phyloP scores from a whole-genome alignment of 2,113 vertebrate species.

The Calidris pugnax region DNA sequence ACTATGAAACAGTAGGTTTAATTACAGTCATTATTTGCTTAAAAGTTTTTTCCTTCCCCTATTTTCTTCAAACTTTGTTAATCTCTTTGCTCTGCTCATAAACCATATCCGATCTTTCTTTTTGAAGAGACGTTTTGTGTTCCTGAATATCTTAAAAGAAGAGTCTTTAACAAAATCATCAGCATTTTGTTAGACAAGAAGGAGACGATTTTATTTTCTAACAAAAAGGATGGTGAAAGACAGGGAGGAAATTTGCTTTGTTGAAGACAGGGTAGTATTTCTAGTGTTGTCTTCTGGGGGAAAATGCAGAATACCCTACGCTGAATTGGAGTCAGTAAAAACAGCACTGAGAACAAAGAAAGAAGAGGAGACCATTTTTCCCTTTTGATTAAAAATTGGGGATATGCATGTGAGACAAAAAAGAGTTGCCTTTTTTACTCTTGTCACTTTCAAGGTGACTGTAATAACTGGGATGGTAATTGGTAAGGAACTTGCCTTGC shows the following conservation, averaged over 20 bases:
- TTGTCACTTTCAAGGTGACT: not conserved
- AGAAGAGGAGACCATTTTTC: not conserved
- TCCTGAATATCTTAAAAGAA: not conserved
- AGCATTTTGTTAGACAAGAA: not conserved
- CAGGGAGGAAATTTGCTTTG: not conserved
- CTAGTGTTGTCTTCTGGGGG: not conserved
- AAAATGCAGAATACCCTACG: not conserved
- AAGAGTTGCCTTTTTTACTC: not conserved
- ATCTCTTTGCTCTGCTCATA: not conserved
- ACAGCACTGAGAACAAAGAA: not conserved
- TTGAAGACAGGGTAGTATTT: not conserved
- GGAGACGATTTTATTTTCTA: not conserved
- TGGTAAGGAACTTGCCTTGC: not conserved
- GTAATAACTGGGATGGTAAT: not conserved
- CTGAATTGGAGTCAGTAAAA: not conserved
- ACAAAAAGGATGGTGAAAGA: not conserved
- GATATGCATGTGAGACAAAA: not conserved
- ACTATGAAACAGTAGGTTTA: not conserved
- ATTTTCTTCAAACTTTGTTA: not conserved
- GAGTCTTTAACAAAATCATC: not conserved
- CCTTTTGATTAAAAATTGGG: not conserved
- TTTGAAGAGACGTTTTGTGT: not conserved
- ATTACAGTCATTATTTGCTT: not conserved
- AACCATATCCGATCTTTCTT: not conserved
- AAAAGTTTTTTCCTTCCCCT: not conserved